phyloP scores from a whole-genome alignment of 2,113 vertebrate species.

The Rhinopithecus roxellana region DNA sequence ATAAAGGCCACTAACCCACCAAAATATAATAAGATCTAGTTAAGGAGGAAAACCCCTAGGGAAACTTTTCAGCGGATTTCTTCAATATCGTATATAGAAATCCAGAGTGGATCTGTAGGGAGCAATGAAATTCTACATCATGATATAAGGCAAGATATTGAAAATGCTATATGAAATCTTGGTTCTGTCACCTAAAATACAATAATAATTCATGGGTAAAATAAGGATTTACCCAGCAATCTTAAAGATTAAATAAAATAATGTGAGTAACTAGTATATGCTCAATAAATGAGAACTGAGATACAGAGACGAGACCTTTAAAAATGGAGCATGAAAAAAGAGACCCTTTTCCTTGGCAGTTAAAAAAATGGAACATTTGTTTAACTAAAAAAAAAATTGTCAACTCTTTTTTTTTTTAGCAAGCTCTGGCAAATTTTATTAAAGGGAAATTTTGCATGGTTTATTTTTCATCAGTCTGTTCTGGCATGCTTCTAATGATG shows the following conservation, averaged over 20 bases:
- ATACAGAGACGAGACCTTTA: not conserved
- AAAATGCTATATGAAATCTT: not conserved
- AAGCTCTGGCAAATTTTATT: no score
- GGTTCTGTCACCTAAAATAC: not conserved
- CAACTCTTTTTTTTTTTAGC: no score
- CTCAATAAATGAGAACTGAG: not conserved
- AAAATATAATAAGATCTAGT: not conserved
- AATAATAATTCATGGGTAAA: not conserved
- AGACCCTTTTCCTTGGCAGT: not conserved
- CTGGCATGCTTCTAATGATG: no score
- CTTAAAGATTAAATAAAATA: constrained; percentile 12
- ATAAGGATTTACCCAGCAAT: not conserved
- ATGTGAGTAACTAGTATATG: not conserved
- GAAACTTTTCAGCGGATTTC: not conserved
- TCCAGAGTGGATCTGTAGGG: not conserved
- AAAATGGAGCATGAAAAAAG: not conserved
- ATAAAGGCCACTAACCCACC: not conserved
- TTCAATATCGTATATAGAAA: not conserved
- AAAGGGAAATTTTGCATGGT: no score
- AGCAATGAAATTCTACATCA: not conserved
- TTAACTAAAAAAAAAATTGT: not conserved
- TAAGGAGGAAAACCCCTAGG: not conserved
- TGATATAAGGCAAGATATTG: not conserved
- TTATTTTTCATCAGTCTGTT: no score
- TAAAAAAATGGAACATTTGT: not conserved